These are phyloP conservation scores for Poeciliopsis gracilis DNA, from an alignment of 2,797 vertebrate genomes.

Conservation along the genomic window DNA sequence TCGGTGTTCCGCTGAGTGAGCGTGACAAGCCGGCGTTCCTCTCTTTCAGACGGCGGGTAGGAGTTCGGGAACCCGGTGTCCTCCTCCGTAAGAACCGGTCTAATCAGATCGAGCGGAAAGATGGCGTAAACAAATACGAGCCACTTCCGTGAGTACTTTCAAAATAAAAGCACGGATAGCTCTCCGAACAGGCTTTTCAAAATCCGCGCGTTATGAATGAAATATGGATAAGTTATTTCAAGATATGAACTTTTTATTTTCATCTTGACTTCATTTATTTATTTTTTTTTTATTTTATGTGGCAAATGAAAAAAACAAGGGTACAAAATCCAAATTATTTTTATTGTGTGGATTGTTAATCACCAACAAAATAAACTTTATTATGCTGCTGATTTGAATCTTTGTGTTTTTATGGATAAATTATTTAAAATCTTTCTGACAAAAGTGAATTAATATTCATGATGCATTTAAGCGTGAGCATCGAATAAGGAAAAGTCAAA, in stretches of 20 bases:
- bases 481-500: not conserved
- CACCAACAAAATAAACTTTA: not conserved
- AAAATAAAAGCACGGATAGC: constrained; percentile 44
- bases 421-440: not conserved
- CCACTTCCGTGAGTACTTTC: constrained; percentile 17
- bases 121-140: fast-evolving
- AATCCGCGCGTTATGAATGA: not conserved
- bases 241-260: not conserved
- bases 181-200: not conserved
- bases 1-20: constrained; percentile 11
- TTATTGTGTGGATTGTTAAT: not conserved
- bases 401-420: not conserved
- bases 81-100: constrained; percentile 70
- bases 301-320: not conserved
- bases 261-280: not conserved
- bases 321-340: not conserved
- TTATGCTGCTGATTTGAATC: not conserved
- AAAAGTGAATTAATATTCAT: not conserved
- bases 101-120: constrained; percentile 44
- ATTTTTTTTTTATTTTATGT: not conserved
- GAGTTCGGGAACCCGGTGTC: constrained; percentile 49
- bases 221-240: not conserved
- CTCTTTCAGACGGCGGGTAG: constrained; percentile 10
- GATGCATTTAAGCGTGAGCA: not conserved
- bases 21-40: constrained; percentile 23